Evolutionary conservation across 2,797 vertebrate genomes (phyloP), one percentile per base, ranked within the genome.

Genomic region (Sternarchorhynchus goeldii): DNA sequence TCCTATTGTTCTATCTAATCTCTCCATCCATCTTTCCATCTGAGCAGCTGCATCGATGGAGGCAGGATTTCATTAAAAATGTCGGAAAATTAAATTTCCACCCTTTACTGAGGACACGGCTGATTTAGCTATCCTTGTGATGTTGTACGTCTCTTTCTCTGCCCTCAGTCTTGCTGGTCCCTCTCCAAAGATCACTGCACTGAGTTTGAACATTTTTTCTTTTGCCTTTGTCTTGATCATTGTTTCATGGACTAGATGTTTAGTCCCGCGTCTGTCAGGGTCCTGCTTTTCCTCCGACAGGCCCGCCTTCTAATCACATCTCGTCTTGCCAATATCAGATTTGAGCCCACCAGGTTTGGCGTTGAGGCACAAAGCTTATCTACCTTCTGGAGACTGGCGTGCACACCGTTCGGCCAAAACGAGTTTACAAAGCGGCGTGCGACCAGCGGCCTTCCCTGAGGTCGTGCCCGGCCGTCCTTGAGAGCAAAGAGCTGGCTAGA

Each of bases 281-380:
- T 68, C 21, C 80, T 56, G 82, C 29, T 78, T 29, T 77, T 79
- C 76, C 53, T 32, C 34, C 25, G 8, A 2, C 59, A 10, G 55
- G 17, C 39, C 66, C 34, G 18, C 66, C 34, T 36, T 71, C 73
- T 76, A 76, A 80, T 80, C 79, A 75, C 73, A 71, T 80, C 34
- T 76, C 6, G 86, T 75, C 86, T 80, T 72, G 39, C 64, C 70
- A 81, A 88, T 86, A 91, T 92, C 88, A 87, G 86, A 91, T 91
- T 90, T 90, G 86, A 79, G 70, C 79, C 36, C 25, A 25, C 59
- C 59, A 29, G 57, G 71, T 80, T 59, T 72, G 70, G 70, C 59
- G 69, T 65, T 63, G 65, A 25, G 62, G 84, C 79, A 50, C 70
- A 90, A 90, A 90, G 88, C 66, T 67, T 17, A 85, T 92, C 73